Base-by-base conservation (phyloP, 2,888 invertebrate species). In the Melitaea athalia region DNA sequence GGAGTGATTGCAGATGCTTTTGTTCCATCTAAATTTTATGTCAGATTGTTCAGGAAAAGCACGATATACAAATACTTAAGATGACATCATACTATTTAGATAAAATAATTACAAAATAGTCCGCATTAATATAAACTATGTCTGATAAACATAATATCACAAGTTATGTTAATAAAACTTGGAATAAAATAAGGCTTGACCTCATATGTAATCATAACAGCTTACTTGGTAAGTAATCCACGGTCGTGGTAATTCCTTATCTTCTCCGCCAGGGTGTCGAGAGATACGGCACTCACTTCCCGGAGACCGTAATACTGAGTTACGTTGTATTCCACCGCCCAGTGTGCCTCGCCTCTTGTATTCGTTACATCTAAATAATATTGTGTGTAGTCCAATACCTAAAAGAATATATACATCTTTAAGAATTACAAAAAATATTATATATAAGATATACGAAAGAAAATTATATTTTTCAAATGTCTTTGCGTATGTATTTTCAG, bases 341-440 rank as follows among this genome's bases (percentile, higher is more conserved):
- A 98, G 79, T 96, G 95, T 15, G 95, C 94, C 71, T 95, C 95
- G n/a, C 94, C 94, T 72, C 94, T 89, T 59, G 95, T 95, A 78
- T 93, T 94, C 50, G 94, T 93, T 81, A 98, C 94, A 88, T 98
- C 97, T 90, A 98, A 93, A 89, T 96, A 98, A 92, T 96, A 98
- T 92, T 98, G 98, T 45, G 96, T 96, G 90, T 97, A 98, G 91
- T 98, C 98, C 85, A 97, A 92, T 71, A 98, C 95, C 96, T 97
- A 91, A 76, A 76, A 59, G n/a, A n/a, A 66, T 12, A 60, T 43
- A 42, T 55, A 42, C 38, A 10, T 15, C 2, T 24, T 55, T 14
- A 42, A 52, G 14, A 49, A 49, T 3, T 45, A 2, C n/a, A n/a
- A 45, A 45, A 45, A 45, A 45, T 45, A 5, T 14, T 45, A 45